phyloP scores from a whole-genome alignment of 2,797 vertebrate genomes.

The Picus viridis region DNA sequence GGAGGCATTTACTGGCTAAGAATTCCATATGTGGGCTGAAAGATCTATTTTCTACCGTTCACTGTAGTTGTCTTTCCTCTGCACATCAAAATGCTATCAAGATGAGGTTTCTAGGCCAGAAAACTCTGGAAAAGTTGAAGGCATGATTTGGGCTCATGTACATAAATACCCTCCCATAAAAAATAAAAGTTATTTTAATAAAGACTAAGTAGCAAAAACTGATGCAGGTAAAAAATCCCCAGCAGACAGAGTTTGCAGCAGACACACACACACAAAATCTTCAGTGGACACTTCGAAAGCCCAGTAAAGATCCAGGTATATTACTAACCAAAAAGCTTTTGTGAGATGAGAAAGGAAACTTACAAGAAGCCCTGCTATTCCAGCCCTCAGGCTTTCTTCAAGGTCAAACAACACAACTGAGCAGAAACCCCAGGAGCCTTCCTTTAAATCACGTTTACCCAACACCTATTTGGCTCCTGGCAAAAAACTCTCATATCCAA shows the following conservation, averaged over 20 bases:
- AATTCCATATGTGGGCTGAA: conserved; percentile 67
- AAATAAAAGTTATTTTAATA: conserved; percentile 46
- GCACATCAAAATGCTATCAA: conserved; percentile 57
- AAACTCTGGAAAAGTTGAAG: conserved; percentile 14
- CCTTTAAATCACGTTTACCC: neutral
- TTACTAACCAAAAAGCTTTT: conserved; percentile 10
- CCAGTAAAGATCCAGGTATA: conserved; percentile 14
- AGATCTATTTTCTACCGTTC: conserved; percentile 26
- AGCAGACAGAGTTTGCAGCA: neutral
- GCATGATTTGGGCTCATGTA: neutral
- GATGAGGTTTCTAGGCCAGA: conserved; percentile 37
- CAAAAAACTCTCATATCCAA: neutral
- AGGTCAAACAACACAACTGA: conserved; percentile 6
- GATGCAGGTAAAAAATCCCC: neutral
- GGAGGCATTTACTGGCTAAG: conserved; percentile 43
- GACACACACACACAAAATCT: neutral
- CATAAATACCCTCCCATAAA: neutral
- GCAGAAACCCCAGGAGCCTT: neutral
- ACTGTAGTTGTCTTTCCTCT: neutral
- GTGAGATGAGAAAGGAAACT: conserved; percentile 38
- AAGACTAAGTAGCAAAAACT: conserved; percentile 35
- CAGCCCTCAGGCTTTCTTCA: conserved; percentile 32
- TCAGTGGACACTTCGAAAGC: conserved; percentile 32
- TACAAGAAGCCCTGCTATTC: neutral
- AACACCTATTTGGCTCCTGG: neutral